Percentiles rank a stretch among this genome's conserved stretches.
Evolutionary conservation across 1,140 invertebrate genomes (phyloP).

Genomic region (Ctenoplectra terminalis): DNA sequence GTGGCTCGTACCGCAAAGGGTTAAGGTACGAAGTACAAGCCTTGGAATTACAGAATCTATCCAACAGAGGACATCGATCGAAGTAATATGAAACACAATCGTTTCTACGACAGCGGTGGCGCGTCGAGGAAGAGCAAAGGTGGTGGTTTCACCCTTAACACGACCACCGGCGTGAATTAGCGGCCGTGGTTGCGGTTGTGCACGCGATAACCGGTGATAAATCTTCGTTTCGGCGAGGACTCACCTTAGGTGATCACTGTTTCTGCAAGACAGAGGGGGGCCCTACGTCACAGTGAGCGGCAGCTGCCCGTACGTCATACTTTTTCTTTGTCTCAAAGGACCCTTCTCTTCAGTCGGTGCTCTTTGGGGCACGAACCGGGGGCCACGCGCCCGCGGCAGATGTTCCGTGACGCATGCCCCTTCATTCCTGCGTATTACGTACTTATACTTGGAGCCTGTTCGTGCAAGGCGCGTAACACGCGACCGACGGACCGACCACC

Average conservation of each 20-base stretch:
- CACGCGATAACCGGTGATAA: constrained; percentile 66
- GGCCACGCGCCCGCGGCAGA: constrained; percentile 80
- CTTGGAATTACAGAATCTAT: too few species aligned
- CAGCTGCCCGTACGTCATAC: constrained; percentile 82
- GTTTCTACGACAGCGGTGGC: too few species aligned
- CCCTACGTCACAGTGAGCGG: constrained; percentile 77
- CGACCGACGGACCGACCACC: constrained; percentile 51
- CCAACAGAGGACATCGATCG: too few species aligned
- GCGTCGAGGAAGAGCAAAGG: too few species aligned
- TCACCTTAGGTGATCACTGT: constrained; percentile 67
- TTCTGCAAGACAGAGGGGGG: constrained; percentile 66
- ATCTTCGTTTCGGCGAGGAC: constrained; percentile 65
- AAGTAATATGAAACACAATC: too few species aligned
- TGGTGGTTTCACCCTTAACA: background rate
- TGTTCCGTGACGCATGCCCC: constrained; percentile 80
- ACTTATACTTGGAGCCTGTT: constrained; percentile 68
- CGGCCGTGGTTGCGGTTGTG: constrained; percentile 33
- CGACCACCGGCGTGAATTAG: constrained; percentile 30
- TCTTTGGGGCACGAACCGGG: constrained; percentile 71
- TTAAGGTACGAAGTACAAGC: too few species aligned
- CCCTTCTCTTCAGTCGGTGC: constrained; percentile 72
- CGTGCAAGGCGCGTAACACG: constrained; percentile 60
- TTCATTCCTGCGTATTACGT: constrained; percentile 72
- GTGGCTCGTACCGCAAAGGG: too few species aligned
- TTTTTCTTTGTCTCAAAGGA: constrained; percentile 83